These are phyloP conservation scores for Holacanthella duospinosa DNA, from an alignment of 2,888 invertebrate species.

Conservation along the genomic window DNA sequence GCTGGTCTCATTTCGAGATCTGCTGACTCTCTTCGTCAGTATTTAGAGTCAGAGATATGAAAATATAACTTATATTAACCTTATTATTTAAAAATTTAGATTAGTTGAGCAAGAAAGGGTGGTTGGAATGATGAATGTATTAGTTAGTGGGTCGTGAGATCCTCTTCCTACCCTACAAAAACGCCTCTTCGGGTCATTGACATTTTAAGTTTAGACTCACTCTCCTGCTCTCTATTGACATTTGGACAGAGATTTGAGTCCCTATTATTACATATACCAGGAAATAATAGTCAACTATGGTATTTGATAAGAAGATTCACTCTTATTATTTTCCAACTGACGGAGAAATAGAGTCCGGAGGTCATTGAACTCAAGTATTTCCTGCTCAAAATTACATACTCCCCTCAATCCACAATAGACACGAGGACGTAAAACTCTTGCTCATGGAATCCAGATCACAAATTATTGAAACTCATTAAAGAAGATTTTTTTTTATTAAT, in stretches of 20 bases:
- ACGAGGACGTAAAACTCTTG: too few relatives aligned
- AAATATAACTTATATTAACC: not conserved
- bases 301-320: too few relatives aligned
- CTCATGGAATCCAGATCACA: too few relatives aligned
- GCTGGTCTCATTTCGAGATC: not conserved
- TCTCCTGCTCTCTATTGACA: not conserved
- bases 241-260: not conserved
- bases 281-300: too few relatives aligned
- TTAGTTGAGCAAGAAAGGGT: not conserved
- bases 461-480: too few relatives aligned
- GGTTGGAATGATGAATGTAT: too few relatives aligned
- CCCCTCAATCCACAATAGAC: not conserved
- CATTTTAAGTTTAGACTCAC: not conserved
- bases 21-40: too few relatives aligned
- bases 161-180: not conserved
- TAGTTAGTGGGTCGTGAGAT: not conserved
- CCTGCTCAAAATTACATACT: not conserved
- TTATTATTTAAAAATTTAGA: conserved; percentile 4
- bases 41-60: too few relatives aligned
- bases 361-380: not conserved
- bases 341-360: too few relatives aligned
- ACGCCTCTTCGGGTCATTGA: not conserved
- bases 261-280: too few relatives aligned
- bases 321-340: too few relatives aligned
- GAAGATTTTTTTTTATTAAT: too few relatives aligned